Evolutionary conservation across 2,113 vertebrate genomes (phyloP).

Genomic region (Heterocephalus glaber): DNA sequence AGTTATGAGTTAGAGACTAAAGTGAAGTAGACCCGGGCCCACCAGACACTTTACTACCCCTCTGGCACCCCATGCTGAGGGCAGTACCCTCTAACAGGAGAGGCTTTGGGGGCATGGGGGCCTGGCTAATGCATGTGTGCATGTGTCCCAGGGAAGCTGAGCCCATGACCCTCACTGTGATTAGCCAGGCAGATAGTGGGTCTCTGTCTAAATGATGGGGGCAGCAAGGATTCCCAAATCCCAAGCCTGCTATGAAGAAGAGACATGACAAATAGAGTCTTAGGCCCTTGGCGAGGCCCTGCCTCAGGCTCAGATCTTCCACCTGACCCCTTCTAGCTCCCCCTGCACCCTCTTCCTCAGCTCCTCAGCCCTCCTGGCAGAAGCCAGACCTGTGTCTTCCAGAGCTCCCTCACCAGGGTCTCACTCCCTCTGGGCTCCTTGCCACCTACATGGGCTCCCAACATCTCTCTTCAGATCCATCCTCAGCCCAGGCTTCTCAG

Average conservation of each 20-base stretch:
- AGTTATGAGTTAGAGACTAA: neutral
- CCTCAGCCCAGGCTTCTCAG: neutral
- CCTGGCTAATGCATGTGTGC: neutral
- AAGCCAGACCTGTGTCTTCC: neutral
- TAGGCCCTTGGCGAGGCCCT: neutral
- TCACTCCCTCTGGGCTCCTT: neutral
- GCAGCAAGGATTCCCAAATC: neutral
- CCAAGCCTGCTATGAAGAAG: neutral
- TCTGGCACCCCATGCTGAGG: no score
- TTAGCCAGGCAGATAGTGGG: neutral
- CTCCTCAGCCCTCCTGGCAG: neutral
- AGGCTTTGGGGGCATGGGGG: neutral
- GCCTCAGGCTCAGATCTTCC: neutral
- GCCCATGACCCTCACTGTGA: neutral
- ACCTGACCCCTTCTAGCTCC: neutral
- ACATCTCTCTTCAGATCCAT: neutral
- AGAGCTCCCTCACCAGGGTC: neutral
- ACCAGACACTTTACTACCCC: neutral
- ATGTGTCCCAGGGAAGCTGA: neutral
- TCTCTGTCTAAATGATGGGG: neutral
- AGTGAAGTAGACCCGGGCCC: neutral
- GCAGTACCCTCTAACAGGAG: no score
- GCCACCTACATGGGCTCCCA: neutral
- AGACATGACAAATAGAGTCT: neutral
- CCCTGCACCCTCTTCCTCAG: neutral